Base-by-base conservation (phyloP, 2,888 invertebrate species). In the Agrochola lota region DNA sequence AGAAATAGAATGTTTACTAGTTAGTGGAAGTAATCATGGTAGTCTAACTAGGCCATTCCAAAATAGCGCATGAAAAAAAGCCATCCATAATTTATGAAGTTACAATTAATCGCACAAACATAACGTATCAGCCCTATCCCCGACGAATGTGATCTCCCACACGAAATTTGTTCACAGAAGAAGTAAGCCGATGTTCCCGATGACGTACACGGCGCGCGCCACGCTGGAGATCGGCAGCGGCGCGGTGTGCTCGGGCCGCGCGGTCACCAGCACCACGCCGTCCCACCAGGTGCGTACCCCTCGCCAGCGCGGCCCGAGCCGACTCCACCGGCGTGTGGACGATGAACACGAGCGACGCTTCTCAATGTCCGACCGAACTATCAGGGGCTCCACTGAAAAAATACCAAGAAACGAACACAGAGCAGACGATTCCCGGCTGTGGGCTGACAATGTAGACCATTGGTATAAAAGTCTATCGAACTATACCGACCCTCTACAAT, bases 151-250 rank as follows among this genome's bases (percentile, higher is more conserved):
- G 75, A 85, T 72, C 30, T 72, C 40, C 74, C 60, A 46, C 83
- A 85, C 63, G 74, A 40, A 74, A 84, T 81, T 91, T 93, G 92
- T 93, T 91, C 91, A 88, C 95, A 96, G 96, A 91, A 92, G 95
- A 92, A 95, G 94, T 91, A 95, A 95, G 92, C 94, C 96, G 90
- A 92, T 92, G 93, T 94, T 94, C 94, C 96, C 96, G 92, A 94
- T 96, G 94, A 96, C 95, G 93, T 97, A 96, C 93, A 97, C 97
- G 88, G 96, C 97, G 90, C 95, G 96, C 90, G 96, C 96, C 77
- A 95, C 96, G 81, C 95, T 97, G 88, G 97, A 97, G 94, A 97
- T 97, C 92, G 96, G 96, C 92, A 95, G 95, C 94, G 94, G 95
- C 93, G 93, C 94, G 91, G 95, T 95, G 93, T 91, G 95, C 92